Base-by-base conservation (phyloP, 2,888 invertebrate species). In the Gortyna flavago region DNA sequence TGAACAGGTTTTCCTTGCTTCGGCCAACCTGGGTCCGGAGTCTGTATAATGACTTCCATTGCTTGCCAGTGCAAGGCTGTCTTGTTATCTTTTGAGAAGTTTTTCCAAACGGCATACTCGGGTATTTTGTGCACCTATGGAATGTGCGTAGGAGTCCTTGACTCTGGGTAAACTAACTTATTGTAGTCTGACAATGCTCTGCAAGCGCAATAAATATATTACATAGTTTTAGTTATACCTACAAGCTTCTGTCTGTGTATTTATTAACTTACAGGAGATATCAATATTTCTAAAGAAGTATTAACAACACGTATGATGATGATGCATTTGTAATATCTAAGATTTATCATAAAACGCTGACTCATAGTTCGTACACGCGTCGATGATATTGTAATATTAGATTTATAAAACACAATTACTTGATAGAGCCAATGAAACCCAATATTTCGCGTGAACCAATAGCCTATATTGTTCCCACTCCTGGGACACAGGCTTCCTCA, bases 341-440 rank as follows among this genome's bases (percentile, higher is more conserved):
- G 9, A 18, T 25, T 32, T 44, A n/a, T 29, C 7, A 38, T 38
- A 57, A 65, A 64, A 18, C 7, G 79, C 79, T 78, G 57, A 65
- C 11, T 72, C 57, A 72, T 38, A 21, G 54, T 38, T 79, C 29
- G 35, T 21, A 62, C n/a, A 77, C n/a, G 41, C n/a, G 51, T 48
- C 11, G 6, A 54, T 4, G 3, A 29, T 44, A 54, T n/a, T 59
- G 18, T n/a, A 41, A 66, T 69, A 35, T 62, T 77, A 77, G 25
- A 29, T 79, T 38, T 13, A 0, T 18, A 21, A 41, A 72, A 18
- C 1, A 29, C 1, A 25, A 29, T 64, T 48, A 25, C 2, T 54
- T 13, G 0, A 21, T 21, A 41, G 68, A 13, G 41, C 29, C 11
- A 51, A 69, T 68, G 35, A 62, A 69, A 65, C 4, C n/a, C 6